Evolutionary conservation across 2,797 vertebrate species (phyloP), one percentile per base, ranked within the genome.

Genomic region (Brotula barbata): DNA sequence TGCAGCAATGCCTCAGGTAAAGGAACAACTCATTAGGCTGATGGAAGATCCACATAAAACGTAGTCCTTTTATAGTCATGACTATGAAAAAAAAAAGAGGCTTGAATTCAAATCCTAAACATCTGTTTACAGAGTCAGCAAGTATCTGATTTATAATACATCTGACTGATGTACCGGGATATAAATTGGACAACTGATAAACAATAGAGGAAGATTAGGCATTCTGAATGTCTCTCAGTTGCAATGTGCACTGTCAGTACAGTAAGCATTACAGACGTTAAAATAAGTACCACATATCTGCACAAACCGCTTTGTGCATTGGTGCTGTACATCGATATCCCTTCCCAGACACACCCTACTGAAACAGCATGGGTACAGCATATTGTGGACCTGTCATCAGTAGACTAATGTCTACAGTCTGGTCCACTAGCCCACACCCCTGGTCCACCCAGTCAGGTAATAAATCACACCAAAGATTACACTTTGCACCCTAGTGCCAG

Each of bases 401-500:
- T 43, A 44, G 48, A n/a, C 58, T 39, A 59, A 41, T 61, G n/a
- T n/a, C n/a, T n/a, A 55, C 40, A 61, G 36, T 54, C 54, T 69
- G 71, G 53, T 57, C 60, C 41, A 13, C 55, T 15, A 21, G 49
- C 37, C 20, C 28, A 31, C 66, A 36, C 50, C 45, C 40, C 67
- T 47, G 31, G 49, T 66, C 45, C 22, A 40, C 7, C 51, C 28
- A 59, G 73, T 43, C 69, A 62, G 58, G 51, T 54, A 36, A 75
- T 85, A 88, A 88, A 89, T 90, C 83, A 84, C 48, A 56, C 58
- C 61, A 70, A 60, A 79, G 67, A 83, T 75, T 81, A 80, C 71
- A 87, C 59, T 60, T 85, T 73, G 53, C 86, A 88, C 73, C 72
- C 19, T 51, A 12, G 81, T 88, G 86, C 78, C 74, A 88, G 80